Evolutionary conservation across 2,797 vertebrate genomes (phyloP), one percentile per base, ranked within the genome.

Genomic region (Lophura swinhoii): DNA sequence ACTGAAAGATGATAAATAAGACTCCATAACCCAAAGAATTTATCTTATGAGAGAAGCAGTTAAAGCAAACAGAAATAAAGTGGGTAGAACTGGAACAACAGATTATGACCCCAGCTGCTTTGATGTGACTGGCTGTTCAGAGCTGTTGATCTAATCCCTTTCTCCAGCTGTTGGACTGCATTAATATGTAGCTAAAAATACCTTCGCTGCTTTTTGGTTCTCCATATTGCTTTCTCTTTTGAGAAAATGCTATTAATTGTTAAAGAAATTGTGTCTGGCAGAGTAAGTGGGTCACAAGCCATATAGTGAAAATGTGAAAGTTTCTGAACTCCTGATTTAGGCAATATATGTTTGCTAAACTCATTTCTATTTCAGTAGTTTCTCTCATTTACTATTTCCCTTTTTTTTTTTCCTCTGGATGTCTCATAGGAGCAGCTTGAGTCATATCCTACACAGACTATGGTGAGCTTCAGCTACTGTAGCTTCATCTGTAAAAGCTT

Each of bases 131-230:
- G 44, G 44, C 37, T 87, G 77, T n/a, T 62, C 15, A 2, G 44
- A 74, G 60, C 2, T 68, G 55, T 66, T 71, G 31, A 87, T 80
- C 37, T 28, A 91, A 44, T 10, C 58, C 29, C 79, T 66, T 90
- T 53, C 58, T 87, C 68, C 77, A 90, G 77, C 71, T 90, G 80
- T 41, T 84, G 67, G 84, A 58, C 24, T 13, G 41, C 28, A 66
- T 55, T 87, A 86, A 88, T 29, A 84, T 21, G 59, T 4, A 41
- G 24, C 51, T 86, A 86, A 96, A 96, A 93, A 84, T 81, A 81
- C 6, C 31, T 72, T 49, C 74, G 49, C 26, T 70, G 37, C 28
- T 64, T 63, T 81, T 23, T 46, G 5, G 10, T 46, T 88, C 44
- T 84, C 41, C 33, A 71, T 78, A 49, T 14, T 78, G 46, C 46